phyloP scores from a whole-genome alignment of 2,888 invertebrate species.

The Beris chalybata region DNA sequence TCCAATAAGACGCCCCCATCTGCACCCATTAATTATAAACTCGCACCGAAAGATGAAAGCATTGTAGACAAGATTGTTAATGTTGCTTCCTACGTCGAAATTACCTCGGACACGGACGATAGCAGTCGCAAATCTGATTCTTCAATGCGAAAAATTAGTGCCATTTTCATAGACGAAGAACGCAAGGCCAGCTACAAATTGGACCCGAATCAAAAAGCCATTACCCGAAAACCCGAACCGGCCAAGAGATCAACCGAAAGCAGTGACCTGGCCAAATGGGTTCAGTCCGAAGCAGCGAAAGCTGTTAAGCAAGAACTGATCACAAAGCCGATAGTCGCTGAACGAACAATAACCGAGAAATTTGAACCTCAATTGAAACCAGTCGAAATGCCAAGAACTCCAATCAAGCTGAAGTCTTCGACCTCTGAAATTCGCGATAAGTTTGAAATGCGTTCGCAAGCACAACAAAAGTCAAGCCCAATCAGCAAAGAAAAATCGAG shows the following conservation, averaged over 20 bases:
- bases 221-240: constrained; percentile 40
- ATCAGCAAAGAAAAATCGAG: constrained; percentile 33
- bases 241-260: constrained; percentile 38
- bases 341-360: constrained; percentile 29
- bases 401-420: constrained; percentile 41
- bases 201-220: constrained; percentile 50
- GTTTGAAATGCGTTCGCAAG: constrained; percentile 49
- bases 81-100: constrained; percentile 55
- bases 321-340: constrained; percentile 3
- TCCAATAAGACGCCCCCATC: constrained; percentile 41
- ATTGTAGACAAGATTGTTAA: constrained; percentile 55
- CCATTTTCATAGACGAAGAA: constrained; percentile 56
- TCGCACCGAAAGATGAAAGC: constrained; percentile 49
- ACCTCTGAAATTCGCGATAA: constrained; percentile 55
- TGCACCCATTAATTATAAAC: constrained; percentile 49
- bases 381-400: constrained; percentile 22
- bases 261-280: constrained; percentile 49
- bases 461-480: constrained; percentile 33
- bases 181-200: constrained; percentile 56
- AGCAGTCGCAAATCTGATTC: constrained; percentile 55
- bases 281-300: constrained; percentile 48
- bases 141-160: constrained; percentile 54
- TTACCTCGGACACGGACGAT: constrained; percentile 56
- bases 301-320: constrained; percentile 38
- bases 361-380: constrained; percentile 6